These are phyloP conservation scores for Streptopelia turtur DNA, from an alignment of 2,797 vertebrate species.

Conservation along the genomic window DNA sequence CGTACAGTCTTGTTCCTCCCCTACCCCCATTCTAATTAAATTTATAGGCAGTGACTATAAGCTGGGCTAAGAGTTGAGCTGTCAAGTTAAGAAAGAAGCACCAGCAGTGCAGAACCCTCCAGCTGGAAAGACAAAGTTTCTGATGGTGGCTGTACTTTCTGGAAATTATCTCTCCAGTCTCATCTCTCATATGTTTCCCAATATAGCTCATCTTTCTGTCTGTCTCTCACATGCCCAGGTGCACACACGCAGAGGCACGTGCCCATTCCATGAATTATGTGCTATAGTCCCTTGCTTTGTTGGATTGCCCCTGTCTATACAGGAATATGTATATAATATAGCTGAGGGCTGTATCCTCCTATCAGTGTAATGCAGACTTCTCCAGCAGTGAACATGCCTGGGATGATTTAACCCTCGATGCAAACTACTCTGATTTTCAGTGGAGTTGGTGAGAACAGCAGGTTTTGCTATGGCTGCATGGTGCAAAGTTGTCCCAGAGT, in stretches of 20 bases:
- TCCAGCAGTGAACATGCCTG: neutral
- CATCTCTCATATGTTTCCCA: conserved; percentile 6
- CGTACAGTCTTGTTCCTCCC: neutral
- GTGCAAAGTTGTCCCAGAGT: neutral
- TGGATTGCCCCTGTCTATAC: neutral
- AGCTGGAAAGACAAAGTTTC: conserved; percentile 35
- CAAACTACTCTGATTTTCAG: neutral
- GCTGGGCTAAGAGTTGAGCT: conserved; percentile 21
- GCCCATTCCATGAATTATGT: neutral
- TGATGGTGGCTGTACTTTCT: conserved; percentile 15
- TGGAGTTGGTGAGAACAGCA: neutral
- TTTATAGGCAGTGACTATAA: conserved; percentile 22
- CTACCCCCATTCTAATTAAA: conserved; percentile 33
- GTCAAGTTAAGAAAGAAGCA: conserved; percentile 5
- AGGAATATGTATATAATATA: neutral
- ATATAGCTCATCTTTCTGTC: conserved; percentile 4
- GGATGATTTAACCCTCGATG: neutral
- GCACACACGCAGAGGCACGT: neutral
- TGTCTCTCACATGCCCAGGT: conserved; percentile 23
- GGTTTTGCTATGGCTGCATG: neutral
- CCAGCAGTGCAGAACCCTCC: conserved; percentile 10
- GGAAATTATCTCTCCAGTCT: conserved; percentile 15
- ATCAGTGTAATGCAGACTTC: neutral
- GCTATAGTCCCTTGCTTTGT: neutral
- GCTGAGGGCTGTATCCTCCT: neutral